Base-by-base conservation (phyloP, 35 echinoderm and acorn worm species). In the Nesometra sesokonis region DNA sequence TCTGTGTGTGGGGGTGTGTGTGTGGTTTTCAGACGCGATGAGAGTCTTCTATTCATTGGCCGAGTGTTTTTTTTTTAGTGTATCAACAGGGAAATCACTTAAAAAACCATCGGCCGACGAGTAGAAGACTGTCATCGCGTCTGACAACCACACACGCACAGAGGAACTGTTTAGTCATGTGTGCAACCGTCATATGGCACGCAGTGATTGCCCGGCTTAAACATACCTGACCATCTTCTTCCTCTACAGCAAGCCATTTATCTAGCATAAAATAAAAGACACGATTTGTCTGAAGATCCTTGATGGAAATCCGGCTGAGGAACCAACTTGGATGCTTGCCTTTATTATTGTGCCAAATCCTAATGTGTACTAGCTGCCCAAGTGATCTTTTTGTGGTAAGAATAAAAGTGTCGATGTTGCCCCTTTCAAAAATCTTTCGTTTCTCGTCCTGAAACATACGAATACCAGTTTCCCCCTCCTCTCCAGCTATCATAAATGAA, bases 201-300 rank as follows among this genome's bases (percentile, higher is more conserved):
- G 4, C 38, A 43, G 38, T 43, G 38, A 15, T 43, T 43, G 15
- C 38, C 4, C 38, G 4, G 38, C 15, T 7, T 43, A n/a, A n/a
- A n/a, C 15, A 43, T 77, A 97, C 94, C 94, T 97, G 94, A 4
- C 94, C 94, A 31, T 97, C 94, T n/a, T 97, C 94, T 67, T 97
- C 91, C 82, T 97, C 94, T 5, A 97, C 94, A 36, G 94, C 91
- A 0, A 97, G 78, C 94, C 94, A 97, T 1, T 89, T 82, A 79
- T 97, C 94, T 30, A 93, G 87, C 94, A 97, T 97, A 77, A 97
- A 93, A 85, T 87, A 97, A 76, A 87, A 97, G 82, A 86, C 85
- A 38, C 85, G 85, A 46, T 91, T 57, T 0, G 43, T 93, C 78
- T 93, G 85, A 31, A 97, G 52, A 32, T 97, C 91, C 46, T 93